A percentile compares a stretch with the other conserved stretches of the same genome.
Conservation (phyloP, 2,113 vertebrate species). For the Colossoma macropomum region DNA sequence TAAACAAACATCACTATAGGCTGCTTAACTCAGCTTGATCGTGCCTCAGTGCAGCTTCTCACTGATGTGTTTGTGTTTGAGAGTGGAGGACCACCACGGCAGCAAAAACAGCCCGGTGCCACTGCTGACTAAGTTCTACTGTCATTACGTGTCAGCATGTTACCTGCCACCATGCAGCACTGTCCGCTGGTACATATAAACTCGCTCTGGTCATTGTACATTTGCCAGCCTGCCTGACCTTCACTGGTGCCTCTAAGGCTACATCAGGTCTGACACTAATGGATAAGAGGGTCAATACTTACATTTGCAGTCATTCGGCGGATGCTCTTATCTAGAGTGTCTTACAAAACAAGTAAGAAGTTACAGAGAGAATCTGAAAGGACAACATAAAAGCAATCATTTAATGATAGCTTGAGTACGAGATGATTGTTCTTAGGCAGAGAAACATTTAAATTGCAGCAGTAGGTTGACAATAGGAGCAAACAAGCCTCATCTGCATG, state of each 20-base stretch:
- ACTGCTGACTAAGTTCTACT: conserved; percentile 63
- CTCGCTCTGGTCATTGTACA: background rate
- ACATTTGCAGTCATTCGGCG: background rate
- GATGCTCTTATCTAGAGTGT: conserved; percentile 53
- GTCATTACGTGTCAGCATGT: conserved; percentile 65
- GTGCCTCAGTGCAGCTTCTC: background rate
- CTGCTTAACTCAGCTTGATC: conserved; percentile 29
- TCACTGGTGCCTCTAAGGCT: conserved; percentile 48
- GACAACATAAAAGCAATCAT: background rate
- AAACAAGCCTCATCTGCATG: background rate
- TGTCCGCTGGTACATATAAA: conserved; percentile 12
- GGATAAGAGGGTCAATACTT: background rate
- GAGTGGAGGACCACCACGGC: conserved; percentile 28
- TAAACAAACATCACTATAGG: background rate
- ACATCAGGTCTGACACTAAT: background rate
- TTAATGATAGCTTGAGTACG: background rate
- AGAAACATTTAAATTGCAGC: background rate
- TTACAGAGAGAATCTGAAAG: background rate
- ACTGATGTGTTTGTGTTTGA: conserved; percentile 35
- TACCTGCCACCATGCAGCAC: conserved; percentile 42
- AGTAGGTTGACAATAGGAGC: background rate
- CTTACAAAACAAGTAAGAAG: conserved; percentile 29
- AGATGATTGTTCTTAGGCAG: background rate
- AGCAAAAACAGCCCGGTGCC: conserved; percentile 51
- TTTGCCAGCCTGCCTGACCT: conserved; percentile 54